These are phyloP conservation scores for Aphelinus atriplicis DNA, from an alignment of 1,140 invertebrate genomes.

Conservation along the genomic window DNA sequence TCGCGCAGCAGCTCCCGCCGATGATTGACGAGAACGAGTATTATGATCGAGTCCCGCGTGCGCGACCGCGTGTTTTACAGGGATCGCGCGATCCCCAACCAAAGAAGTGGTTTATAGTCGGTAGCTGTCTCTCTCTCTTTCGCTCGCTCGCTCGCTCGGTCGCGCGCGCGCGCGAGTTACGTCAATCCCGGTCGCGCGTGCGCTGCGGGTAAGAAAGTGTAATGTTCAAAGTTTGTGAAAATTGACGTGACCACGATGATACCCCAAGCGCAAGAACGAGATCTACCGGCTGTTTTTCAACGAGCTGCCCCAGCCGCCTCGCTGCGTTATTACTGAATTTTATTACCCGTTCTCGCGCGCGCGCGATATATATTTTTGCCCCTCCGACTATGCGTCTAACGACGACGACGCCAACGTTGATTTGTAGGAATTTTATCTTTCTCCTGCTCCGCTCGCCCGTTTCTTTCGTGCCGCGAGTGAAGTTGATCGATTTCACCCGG, in stretches of 20 bases:
- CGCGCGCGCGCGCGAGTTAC: not conserved
- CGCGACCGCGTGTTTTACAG: not conserved
- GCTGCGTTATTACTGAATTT: conserved; percentile 30
- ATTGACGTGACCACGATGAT: conserved; percentile 26
- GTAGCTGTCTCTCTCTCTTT: too few relatives aligned
- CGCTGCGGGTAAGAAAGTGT: conserved; percentile 24
- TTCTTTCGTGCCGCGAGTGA: too few relatives aligned
- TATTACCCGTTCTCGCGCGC: conserved; percentile 9
- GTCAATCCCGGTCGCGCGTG: conserved; percentile 6
- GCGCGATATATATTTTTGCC: conserved; percentile 8
- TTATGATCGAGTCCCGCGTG: conserved; percentile 25
- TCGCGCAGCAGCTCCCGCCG: not conserved
- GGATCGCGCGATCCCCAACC: not conserved
- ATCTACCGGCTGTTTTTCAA: conserved; percentile 19
- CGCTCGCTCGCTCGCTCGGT: not conserved
- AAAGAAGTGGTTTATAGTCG: conserved; percentile 24
- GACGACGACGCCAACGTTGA: conserved; percentile 8
- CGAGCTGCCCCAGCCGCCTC: too few relatives aligned
- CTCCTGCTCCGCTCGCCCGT: not conserved
- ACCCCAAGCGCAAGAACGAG: conserved; percentile 4
- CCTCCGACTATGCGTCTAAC: not conserved
- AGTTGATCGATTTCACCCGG: too few relatives aligned
- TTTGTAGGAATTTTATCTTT: conserved; percentile 14
- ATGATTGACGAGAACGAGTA: conserved; percentile 29
- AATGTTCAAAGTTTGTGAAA: conserved; percentile 37